A percentile compares a stretch with the other conserved stretches of the same genome.
Evolutionary conservation across 2,797 vertebrate species (phyloP).

Genomic region (Oceanodroma leucorhoa): DNA sequence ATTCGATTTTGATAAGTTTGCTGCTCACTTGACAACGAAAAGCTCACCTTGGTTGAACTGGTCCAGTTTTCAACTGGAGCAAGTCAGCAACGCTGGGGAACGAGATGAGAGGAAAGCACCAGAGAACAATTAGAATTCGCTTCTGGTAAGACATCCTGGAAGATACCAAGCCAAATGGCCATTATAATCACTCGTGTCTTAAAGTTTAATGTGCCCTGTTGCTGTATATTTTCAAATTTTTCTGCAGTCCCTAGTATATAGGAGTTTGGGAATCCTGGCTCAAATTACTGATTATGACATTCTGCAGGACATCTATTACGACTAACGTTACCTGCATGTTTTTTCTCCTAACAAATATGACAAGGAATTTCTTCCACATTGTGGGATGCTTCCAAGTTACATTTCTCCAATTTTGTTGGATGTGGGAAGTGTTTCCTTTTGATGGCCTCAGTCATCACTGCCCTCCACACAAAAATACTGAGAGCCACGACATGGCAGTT

Average conservation of each 20-base stretch:
- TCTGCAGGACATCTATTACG: neutral
- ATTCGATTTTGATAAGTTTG: neutral
- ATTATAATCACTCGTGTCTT: neutral
- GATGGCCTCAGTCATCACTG: neutral
- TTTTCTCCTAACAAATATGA: neutral
- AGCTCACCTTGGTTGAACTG: neutral
- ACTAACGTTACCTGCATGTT: neutral
- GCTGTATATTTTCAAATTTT: neutral
- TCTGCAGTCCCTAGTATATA: neutral
- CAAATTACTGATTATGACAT: neutral
- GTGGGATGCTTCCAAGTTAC: neutral
- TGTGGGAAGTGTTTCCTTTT: neutral
- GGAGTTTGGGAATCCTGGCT: neutral
- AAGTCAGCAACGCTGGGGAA: neutral
- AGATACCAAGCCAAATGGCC: neutral
- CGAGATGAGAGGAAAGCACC: neutral
- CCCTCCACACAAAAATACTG: neutral
- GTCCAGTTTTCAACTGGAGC: neutral
- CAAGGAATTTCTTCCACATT: neutral
- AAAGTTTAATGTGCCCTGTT: neutral
- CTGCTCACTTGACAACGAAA: neutral
- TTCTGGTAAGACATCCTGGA: neutral
- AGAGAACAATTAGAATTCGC: rapidly evolving
- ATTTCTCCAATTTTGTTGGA: neutral
- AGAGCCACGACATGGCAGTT: rapidly evolving